Base-by-base conservation (phyloP, 2,888 invertebrate genomes). In the Lagria hirta region DNA sequence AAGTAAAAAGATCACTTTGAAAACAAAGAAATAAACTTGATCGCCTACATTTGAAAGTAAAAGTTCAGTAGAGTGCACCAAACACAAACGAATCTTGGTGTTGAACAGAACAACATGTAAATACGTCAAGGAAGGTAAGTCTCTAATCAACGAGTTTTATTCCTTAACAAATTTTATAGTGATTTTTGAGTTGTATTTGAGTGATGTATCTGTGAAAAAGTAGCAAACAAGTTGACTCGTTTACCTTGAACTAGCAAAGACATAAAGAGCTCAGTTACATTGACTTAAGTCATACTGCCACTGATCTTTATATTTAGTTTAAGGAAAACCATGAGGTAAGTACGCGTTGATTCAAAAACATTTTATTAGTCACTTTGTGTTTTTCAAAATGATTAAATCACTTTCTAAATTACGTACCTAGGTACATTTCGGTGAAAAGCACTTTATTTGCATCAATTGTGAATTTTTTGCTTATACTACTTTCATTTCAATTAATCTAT, bases 31-130 rank as follows among this genome's bases (percentile, higher is more conserved):
- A 61, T 61, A 62, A 65, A 65, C 60, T 59, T 54, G 62, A 56
- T 64, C 68, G 67, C 69, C 66, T 67, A 68, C 67, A 64, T 65
- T 62, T 62, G 65, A 68, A 70, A 70, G 68, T 68, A 69, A 70
- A 69, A 70, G 69, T 69, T 54, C 41, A 38, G 49, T 51, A 50
- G 57, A 60, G 54, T 57, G 50, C 52, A 50, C 40, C 48, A 35
- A 24, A 49, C 47, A 40, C 40, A 44, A 44, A 50, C 48, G 42
- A 49, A 49, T 48, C 42, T 50, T 48, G 51, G 48, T 48, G 41
- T 38, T 45, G 16, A 37, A 36, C 34, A 41, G 45, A 42, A 38
- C 44, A 51, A 46, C 29, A 49, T 48, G 47, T 43, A 38, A 40
- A 40, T 33, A 17, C 24, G 18, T 21, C 13, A 23, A 34, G 38